Evolutionary conservation across 2,888 invertebrate genomes (phyloP), one percentile per base, ranked within the genome.

Genomic region (Carabus problematicus): DNA sequence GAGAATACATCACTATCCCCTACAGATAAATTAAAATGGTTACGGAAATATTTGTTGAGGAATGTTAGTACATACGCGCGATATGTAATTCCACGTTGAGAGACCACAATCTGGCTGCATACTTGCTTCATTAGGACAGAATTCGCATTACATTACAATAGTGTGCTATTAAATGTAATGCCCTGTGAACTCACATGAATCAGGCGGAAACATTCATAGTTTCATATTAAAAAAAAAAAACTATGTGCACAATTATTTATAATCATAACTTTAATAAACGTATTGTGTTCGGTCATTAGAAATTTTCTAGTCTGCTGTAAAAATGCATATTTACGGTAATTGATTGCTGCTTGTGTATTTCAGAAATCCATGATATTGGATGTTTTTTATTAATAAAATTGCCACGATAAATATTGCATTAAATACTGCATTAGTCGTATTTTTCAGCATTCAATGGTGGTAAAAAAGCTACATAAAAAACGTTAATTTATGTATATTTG

Each of bases 181-280:
- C 19, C 52, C 14, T 52, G 52, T 49, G 49, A 49, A 49, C 18
- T 49, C 16, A 52, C 52, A 52, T 19, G 16, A 16, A 52, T 2
- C 52, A 52, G 52, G 52, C 52, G 52, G 52, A 52, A 52, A 52
- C 16, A 11, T 16, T 9, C 3, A 52, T 29, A 29, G 6, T 2
- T 52, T 52, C 14, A 52, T 52, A 52, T 52, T 52, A 47, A 47
- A 47, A 12, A 47, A 12, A 43, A 43, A 43, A 3, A 12, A 43
- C 12, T 52, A 18, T 16, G 16, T 1, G 8, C 16, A 52, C 16
- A 6, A 52, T 18, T 52, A 18, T 16, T 8, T 9, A 52, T 18
- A 52, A 18, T 52, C n/a, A 12, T 52, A 18, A 18, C 19, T 3
- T 12, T 16, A 18, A 52, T 52, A 12, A 52, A 14, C 8, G 12